A percentile compares a stretch with the other conserved stretches of the same genome.
Evolutionary conservation across 2,797 vertebrate genomes (phyloP).

Genomic region (Propithecus perrieri): DNA sequence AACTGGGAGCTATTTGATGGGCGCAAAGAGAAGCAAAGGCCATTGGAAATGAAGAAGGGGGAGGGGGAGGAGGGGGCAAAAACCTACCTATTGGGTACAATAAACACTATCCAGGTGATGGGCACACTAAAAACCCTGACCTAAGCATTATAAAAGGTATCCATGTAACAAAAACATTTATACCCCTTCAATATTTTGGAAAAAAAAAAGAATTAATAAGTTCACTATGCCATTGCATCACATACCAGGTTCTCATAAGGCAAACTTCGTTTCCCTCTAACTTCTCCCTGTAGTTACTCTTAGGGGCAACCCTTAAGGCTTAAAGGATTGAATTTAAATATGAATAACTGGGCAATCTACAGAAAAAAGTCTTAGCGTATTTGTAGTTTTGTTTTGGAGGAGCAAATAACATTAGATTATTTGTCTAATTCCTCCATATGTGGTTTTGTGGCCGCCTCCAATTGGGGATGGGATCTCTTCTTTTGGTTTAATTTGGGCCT

Average conservation of each 20-base stretch:
- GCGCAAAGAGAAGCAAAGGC: not conserved
- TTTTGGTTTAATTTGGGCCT: not conserved
- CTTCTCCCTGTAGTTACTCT: not conserved
- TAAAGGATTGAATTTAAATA: not conserved
- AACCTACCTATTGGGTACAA: not conserved
- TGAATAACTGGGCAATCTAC: not conserved
- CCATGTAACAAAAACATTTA: not conserved
- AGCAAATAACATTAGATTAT: not conserved
- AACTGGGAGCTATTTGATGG: not conserved
- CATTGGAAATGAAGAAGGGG: not conserved
- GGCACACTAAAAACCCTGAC: not conserved
- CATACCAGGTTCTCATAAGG: not conserved
- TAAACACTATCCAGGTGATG: not conserved
- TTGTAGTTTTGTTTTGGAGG: constrained; percentile 31
- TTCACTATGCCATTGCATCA: not conserved
- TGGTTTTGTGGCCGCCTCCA: not conserved
- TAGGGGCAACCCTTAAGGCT: not conserved
- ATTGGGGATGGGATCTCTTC: not conserved
- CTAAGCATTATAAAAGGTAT: not conserved
- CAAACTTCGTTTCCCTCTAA: not conserved
- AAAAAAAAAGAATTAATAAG: not conserved
- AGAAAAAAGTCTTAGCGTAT: not conserved
- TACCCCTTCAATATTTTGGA: not conserved
- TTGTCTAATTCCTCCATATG: not conserved
- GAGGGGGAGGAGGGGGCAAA: not conserved